Conservation (phyloP, 2,797 vertebrate species). For the Gymnothorax reevesii region DNA sequence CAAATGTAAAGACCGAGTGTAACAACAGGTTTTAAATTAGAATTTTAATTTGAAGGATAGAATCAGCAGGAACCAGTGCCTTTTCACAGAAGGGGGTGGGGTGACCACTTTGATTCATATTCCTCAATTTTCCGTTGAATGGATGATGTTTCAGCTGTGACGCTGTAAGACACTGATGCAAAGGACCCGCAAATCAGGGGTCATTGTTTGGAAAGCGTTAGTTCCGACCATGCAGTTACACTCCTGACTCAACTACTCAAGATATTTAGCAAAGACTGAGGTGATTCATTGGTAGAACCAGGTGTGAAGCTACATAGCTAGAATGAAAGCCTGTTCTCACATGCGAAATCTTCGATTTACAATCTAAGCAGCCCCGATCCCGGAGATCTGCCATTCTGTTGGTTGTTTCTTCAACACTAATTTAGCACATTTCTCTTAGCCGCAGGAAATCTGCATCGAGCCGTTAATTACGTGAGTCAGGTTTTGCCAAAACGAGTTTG, state of each 20-base stretch:
- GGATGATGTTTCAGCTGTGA: not conserved
- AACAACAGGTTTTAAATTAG: not conserved
- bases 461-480: not conserved
- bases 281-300: not conserved
- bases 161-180: not conserved
- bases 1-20: not conserved
- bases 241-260: not conserved
- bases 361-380: no score
- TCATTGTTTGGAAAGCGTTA: no score
- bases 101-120: not conserved
- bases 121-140: not conserved
- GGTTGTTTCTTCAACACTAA: no score
- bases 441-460: not conserved
- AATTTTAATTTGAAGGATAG: not conserved
- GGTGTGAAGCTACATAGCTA: no score
- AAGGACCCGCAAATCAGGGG: no score
- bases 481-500: not conserved
- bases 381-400: no score
- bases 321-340: no score
- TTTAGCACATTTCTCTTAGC: no score
- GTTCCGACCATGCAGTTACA: no score
- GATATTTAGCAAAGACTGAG: not conserved
- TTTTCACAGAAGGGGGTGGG: not conserved
- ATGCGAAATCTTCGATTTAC: no score
- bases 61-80: not conserved